A percentile compares a stretch with the other conserved stretches of the same genome.
These are phyloP conservation scores for Drosophila dives DNA, from an alignment of 2,888 invertebrate genomes.

Conservation along the genomic window DNA sequence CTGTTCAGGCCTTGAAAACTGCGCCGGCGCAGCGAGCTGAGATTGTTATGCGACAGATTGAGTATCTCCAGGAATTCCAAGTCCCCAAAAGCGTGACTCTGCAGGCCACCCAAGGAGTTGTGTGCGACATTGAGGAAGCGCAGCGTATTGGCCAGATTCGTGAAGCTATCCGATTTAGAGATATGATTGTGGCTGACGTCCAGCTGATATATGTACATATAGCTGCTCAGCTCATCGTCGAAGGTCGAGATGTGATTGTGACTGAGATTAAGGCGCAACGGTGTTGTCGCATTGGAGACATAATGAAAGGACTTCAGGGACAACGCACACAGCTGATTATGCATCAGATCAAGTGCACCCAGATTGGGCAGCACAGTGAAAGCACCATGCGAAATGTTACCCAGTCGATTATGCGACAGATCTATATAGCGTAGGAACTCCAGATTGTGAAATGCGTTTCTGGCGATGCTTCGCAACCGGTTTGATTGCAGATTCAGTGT, in stretches of 20 bases:
- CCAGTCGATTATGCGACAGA: conserved; percentile 92
- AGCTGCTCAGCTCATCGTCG: conserved; percentile 83
- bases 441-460: conserved; percentile 91
- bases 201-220: conserved; percentile 88
- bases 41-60: conserved; percentile 90
- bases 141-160: conserved; percentile 88
- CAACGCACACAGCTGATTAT: conserved; percentile 90
- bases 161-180: conserved; percentile 88
- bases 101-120: conserved; percentile 90
- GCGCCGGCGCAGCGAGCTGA: conserved; percentile 89
- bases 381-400: conserved; percentile 89
- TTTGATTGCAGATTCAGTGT: conserved; percentile 92
- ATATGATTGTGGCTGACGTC: conserved; percentile 90
- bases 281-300: conserved; percentile 88
- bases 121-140: conserved; percentile 90
- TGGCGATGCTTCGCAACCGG: conserved; percentile 89
- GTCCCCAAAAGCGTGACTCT: conserved; percentile 91
- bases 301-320: conserved; percentile 89
- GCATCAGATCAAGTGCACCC: conserved; percentile 92
- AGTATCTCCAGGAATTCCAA: conserved; percentile 90
- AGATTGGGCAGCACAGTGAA: conserved; percentile 91
- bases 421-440: conserved; percentile 92
- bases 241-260: conserved; percentile 86
- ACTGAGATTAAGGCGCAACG: conserved; percentile 91
- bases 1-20: conserved; percentile 91